Percentiles rank a stretch among this genome's conserved stretches.
These are phyloP conservation scores for Lepidurus apus DNA, from an alignment of 1,140 invertebrate genomes.

Conservation along the genomic window DNA sequence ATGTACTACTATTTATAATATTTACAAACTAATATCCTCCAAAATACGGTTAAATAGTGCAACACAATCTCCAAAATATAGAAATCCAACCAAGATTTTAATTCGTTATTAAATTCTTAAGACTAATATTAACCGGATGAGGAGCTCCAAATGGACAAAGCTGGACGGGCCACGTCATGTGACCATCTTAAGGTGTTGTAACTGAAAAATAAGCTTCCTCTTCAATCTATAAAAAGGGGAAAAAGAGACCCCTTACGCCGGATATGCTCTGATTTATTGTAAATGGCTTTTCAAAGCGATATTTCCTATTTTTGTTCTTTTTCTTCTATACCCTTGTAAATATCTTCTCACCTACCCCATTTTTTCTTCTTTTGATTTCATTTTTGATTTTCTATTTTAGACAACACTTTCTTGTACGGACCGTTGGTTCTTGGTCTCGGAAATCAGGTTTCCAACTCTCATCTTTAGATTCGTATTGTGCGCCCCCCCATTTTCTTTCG, in stretches of 20 bases:
- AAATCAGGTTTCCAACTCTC: background rate
- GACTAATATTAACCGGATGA: background rate
- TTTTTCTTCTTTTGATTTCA: background rate
- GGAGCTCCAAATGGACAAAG: background rate
- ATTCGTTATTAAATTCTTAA: no score
- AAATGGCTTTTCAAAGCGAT: conserved; percentile 19
- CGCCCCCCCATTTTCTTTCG: background rate
- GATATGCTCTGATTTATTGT: conserved; percentile 22
- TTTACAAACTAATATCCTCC: no score
- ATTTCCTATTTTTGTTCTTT: conserved; percentile 5
- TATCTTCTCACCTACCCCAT: background rate
- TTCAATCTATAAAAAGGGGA: background rate
- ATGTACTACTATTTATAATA: no score
- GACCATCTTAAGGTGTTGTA: background rate
- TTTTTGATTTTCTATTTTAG: no score
- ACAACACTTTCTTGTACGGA: no score
- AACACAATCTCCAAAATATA: no score
- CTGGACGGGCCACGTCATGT: background rate
- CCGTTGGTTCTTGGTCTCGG: background rate
- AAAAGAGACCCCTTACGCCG: background rate
- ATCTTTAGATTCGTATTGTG: background rate
- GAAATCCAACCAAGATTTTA: no score
- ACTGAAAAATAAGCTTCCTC: background rate
- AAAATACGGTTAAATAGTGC: no score
- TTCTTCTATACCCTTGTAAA: background rate